Base-by-base conservation (phyloP, 2,797 vertebrate genomes). In the Toxotes lorentzi region DNA sequence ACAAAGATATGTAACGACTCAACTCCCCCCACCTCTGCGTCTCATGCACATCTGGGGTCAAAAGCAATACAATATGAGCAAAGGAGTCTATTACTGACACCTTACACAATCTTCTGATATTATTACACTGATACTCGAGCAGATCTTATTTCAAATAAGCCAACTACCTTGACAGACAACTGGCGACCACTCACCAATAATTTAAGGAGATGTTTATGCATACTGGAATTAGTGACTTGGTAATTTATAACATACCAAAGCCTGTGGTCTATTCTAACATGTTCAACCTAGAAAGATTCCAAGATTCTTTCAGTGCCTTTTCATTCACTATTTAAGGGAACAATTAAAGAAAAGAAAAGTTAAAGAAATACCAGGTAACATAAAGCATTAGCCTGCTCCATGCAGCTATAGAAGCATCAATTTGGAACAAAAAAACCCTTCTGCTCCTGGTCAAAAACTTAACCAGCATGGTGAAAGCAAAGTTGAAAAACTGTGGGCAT, bases 281-380 rank as follows among this genome's bases (percentile, higher is more conserved):
- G 19, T 54, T 75, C 40, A 48, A 35, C 32, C 58, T 65, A 65
- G 71, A 86, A 82, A 50, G 43, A 82, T 68, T 69, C 45, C 45
- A 64, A 54, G 40, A 76, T 63, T 76, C 62, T 32, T 11, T 53
- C 34, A 65, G 2, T 73, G 66, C 27, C 5, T 60, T 78, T 85
- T 61, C 58, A 73, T 81, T 90, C 63, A 79, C 86, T 83, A 90
- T 84, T 88, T 76, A 81, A 51, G 32, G 70, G 68, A 65, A 88
- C 76, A 90, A 75, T 70, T 90, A 92, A 92, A 91, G 82, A 87
- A 90, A 88, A 30, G 27, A 30, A 30, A 3, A 75, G 74, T 70
- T 90, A 92, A 92, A 91, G 82, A 87, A 90, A 88, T 86, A 84
- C 72, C 58, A 73, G 81, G 63, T 75, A 84, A 76, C 32, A 57